phyloP scores from a whole-genome alignment of 2,113 vertebrate species.

The Xenopus borealis region DNA sequence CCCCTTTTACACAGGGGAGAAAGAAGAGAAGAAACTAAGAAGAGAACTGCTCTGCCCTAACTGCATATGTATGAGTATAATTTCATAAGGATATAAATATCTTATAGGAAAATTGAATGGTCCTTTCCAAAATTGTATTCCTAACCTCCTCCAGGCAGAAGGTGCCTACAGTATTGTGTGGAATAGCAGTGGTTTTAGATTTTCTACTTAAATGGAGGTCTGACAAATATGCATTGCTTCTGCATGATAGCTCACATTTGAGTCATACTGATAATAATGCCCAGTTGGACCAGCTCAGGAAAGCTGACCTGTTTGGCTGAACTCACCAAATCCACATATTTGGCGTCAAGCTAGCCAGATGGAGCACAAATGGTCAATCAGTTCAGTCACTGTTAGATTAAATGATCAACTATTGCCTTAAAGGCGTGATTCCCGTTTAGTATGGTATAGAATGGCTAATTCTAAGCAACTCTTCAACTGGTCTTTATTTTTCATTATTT shows the following conservation, averaged over 20 bases:
- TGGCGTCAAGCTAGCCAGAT: no score
- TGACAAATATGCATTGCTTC: neutral
- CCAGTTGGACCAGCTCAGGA: no score
- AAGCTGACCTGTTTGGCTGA: no score
- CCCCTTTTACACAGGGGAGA: neutral
- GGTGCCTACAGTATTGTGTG: neutral
- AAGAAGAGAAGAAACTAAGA: neutral
- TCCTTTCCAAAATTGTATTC: neutral
- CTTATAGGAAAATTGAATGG: neutral
- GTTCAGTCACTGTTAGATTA: no score
- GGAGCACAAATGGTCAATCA: no score
- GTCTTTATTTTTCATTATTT: no score
- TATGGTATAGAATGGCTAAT: no score
- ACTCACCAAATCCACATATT: no score
- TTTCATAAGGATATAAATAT: conserved; percentile 20
- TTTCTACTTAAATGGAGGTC: neutral
- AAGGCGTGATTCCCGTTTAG: no score
- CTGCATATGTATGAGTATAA: neutral
- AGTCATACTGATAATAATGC: neutral
- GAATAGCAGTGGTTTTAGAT: neutral
- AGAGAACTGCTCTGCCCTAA: neutral
- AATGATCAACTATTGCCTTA: no score
- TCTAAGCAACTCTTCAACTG: no score
- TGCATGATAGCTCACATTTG: neutral
- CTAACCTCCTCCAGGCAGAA: neutral